Evolutionary conservation across 2,888 invertebrate species (phyloP), one percentile per base, ranked within the genome.

Genomic region (Aplocera efformata): DNA sequence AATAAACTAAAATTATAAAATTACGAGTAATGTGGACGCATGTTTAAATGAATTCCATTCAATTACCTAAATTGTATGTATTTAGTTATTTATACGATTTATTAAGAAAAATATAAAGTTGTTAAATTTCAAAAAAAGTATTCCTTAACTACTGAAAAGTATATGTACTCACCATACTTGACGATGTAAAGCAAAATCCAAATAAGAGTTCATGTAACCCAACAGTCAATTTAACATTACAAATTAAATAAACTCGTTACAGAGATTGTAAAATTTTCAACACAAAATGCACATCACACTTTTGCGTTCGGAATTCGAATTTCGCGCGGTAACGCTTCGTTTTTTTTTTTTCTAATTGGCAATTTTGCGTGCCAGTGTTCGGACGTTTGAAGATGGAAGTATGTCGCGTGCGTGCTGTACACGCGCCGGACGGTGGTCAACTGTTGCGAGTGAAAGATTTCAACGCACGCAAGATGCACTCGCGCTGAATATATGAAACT

Each of bases 341-440:
- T 27, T 38, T 22, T 31, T 28, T 57, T 53, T 35, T 56, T 50
- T 57, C 48, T 56, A 60, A 63, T 64, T 64, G 43, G 37, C 30
- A 10, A 27, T 45, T 48, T 43, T 43, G 65, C 67, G 61, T 68
- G 67, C 64, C 63, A 63, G 62, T 60, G 53, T 39, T 46, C 48
- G 53, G 50, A 43, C 48, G 50, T 52, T 50, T 46, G 10, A 20
- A 25, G 28, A 31, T 26, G 48, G 46, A 32, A 32, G 49, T 42
- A 37, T 54, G 52, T 39, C 52, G 54, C 55, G 46, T 55, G 71
- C 83, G 83, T 79, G 79, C 67, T 62, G 46, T 60, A 59, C 50
- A 58, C 63, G 62, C 70, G 79, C 73, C 79, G 84, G 85, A 77
- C 86, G 65, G 53, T 84, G 86, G 86, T 86, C 86, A 86, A 86